Percentiles rank a stretch among this genome's conserved stretches.
These are phyloP conservation scores for human (Homo sapiens) DNA, from an alignment of 2,113 vertebrate genomes.

Conservation along the genomic window GRCh38 chr2:221275501-221276000, in stretches of 20 bases:
- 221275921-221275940: slow-evolving; percentile 59
- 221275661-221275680: not conserved
- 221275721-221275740: not conserved
- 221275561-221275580: not conserved
- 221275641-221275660: not conserved
- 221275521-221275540: not conserved
- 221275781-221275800: not conserved
- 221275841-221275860: slow-evolving; percentile 40
- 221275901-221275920: slow-evolving; percentile 65
- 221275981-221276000: slow-evolving; percentile 61
- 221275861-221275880: slow-evolving; percentile 24
- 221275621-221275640: not conserved
- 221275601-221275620: not conserved
- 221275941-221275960: slow-evolving; percentile 75
- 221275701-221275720: not conserved
- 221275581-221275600: not conserved
- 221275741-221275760: not conserved
- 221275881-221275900: slow-evolving; percentile 52
- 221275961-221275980: slow-evolving; percentile 56
- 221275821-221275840: not conserved
- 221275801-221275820: not conserved
- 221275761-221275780: not conserved
- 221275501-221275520: not conserved
- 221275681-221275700: not conserved
- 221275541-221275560: not conserved